Conservation (phyloP, 2,113 vertebrate species). For the Myrmophylax atrothorax region DNA sequence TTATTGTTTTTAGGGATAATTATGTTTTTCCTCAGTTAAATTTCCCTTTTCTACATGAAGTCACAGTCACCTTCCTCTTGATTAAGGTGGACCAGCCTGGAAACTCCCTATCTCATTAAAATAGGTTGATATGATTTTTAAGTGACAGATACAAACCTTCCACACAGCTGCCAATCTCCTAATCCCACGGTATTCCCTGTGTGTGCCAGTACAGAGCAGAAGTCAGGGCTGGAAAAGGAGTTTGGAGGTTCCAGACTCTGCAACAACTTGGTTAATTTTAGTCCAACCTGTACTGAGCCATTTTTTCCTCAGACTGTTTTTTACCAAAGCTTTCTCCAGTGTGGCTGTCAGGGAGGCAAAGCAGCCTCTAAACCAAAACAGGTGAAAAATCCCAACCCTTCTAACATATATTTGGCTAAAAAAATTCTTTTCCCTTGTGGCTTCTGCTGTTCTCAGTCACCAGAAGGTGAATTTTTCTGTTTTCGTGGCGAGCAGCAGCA, state of each 20-base stretch:
- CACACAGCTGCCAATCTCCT: neutral
- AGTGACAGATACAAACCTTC: neutral
- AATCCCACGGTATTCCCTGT: neutral
- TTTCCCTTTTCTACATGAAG: neutral
- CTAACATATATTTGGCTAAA: neutral
- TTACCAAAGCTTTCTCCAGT: neutral
- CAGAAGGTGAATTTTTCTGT: conserved; percentile 50
- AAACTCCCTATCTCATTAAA: neutral
- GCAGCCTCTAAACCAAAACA: neutral
- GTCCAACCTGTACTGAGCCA: neutral
- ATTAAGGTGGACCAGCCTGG: neutral
- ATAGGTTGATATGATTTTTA: neutral
- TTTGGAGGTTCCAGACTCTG: neutral
- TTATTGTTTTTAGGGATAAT: neutral
- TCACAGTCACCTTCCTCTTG: neutral
- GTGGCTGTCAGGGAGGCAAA: neutral
- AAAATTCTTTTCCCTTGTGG: neutral
- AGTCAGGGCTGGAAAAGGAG: neutral
- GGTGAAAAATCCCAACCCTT: neutral
- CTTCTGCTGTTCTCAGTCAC: conserved; percentile 32
- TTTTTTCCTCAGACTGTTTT: neutral
- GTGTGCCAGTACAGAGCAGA: neutral
- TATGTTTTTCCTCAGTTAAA: neutral
- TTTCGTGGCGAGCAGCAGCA: conserved; percentile 22
- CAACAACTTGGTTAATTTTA: neutral